Percentiles rank a stretch among this genome's conserved stretches.
These are phyloP conservation scores for Syngnathus floridae DNA, from an alignment of 2,113 vertebrate species.

Conservation along the genomic window DNA sequence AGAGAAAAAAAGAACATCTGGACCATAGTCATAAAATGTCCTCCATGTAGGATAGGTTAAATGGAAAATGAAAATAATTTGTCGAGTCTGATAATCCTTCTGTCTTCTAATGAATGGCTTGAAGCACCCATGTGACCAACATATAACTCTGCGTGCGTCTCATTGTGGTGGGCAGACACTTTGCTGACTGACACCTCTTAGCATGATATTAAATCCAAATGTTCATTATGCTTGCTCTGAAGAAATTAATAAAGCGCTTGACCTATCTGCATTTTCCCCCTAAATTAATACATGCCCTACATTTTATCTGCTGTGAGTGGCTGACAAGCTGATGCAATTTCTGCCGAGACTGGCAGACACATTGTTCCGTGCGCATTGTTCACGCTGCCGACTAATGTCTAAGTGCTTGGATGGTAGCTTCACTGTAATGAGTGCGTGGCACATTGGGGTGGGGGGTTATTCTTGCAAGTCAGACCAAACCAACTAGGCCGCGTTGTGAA, in stretches of 20 bases:
- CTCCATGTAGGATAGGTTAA: background rate
- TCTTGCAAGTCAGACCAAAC: background rate
- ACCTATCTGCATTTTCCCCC: background rate
- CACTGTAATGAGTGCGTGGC: background rate
- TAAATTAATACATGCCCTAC: background rate
- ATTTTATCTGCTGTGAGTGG: background rate
- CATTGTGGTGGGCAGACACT: background rate
- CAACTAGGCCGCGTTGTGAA: background rate
- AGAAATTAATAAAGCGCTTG: background rate
- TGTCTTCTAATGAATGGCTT: background rate
- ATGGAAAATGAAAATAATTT: background rate
- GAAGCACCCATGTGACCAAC: background rate
- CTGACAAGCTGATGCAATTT: background rate
- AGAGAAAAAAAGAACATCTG: background rate
- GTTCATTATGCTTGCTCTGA: background rate
- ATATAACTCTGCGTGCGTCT: background rate
- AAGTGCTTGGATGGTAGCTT: background rate
- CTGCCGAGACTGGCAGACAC: background rate
- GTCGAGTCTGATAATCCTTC: background rate
- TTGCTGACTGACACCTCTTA: background rate
- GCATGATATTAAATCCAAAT: background rate
- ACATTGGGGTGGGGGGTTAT: background rate
- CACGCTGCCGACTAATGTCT: background rate
- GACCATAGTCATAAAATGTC: background rate
- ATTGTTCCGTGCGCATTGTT: constrained; percentile 6